A percentile compares a stretch with the other conserved stretches of the same genome.
phyloP scores from a whole-genome alignment of 2,113 vertebrate genomes.

The Calidris pygmaea region DNA sequence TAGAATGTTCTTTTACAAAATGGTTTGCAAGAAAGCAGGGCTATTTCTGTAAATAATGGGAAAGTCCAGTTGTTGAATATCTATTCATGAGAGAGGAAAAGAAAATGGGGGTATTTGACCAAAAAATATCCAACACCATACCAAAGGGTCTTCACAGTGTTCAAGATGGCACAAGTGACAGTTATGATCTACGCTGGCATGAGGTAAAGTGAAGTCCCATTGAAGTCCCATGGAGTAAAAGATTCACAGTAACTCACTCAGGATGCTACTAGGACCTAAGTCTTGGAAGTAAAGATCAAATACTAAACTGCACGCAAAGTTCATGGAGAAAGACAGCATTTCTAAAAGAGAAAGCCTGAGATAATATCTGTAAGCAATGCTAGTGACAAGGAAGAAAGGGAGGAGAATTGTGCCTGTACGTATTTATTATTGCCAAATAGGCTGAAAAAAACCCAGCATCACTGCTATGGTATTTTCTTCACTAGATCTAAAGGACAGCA shows the following conservation, averaged over 20 bases:
- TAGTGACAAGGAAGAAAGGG: not conserved
- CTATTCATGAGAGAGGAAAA: not conserved
- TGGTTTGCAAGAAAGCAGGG: constrained; percentile 11
- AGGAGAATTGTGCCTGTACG: not conserved
- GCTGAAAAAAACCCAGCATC: not conserved
- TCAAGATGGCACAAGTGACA: not conserved
- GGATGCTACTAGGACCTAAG: not conserved
- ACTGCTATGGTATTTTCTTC: constrained; percentile 43
- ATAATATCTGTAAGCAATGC: not conserved
- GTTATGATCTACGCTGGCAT: not conserved
- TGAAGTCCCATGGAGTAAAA: not conserved
- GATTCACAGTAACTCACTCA: not conserved
- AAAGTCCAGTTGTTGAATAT: not conserved
- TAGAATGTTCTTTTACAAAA: constrained; percentile 19
- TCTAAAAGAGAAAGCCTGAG: constrained; percentile 16
- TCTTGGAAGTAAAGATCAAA: not conserved
- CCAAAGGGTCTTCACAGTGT: not conserved
- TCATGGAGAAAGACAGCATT: not conserved
- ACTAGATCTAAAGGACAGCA: constrained; percentile 51
- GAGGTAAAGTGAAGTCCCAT: not conserved
- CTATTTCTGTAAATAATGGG: constrained; percentile 25
- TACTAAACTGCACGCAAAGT: not conserved
- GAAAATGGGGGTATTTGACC: not conserved
- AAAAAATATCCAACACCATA: not conserved
- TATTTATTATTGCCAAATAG: constrained; percentile 42